A percentile compares a stretch with the other conserved stretches of the same genome.
These are phyloP conservation scores for Jordanella pulchra DNA, from an alignment of 2,797 vertebrate genomes.

Conservation along the genomic window DNA sequence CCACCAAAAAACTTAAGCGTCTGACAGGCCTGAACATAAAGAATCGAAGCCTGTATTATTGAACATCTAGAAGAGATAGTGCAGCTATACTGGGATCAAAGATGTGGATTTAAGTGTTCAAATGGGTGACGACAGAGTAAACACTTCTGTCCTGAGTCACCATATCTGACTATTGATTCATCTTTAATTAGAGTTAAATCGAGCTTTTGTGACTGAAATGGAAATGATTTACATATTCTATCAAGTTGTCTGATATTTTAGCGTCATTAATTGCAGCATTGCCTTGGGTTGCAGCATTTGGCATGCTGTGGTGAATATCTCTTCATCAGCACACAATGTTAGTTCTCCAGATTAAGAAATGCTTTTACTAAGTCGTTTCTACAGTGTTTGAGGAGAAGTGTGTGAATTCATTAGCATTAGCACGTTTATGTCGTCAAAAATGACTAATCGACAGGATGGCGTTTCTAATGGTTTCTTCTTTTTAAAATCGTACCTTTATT, in stretches of 20 bases:
- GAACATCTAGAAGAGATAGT: neutral
- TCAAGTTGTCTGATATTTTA: neutral
- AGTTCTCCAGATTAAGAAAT: neutral
- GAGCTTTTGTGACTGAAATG: neutral
- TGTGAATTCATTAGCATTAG: neutral
- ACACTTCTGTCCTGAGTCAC: neutral
- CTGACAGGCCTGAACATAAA: neutral
- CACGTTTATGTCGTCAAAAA: too few species aligned
- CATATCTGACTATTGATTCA: neutral
- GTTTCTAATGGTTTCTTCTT: too few species aligned
- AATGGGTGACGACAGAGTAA: neutral
- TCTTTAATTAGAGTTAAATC: neutral
- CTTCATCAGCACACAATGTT: neutral
- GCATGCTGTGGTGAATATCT: neutral
- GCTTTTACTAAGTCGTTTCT: neutral
- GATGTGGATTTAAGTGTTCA: neutral
- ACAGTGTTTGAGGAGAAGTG: neutral
- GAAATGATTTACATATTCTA: too few species aligned
- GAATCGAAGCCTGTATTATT: neutral
- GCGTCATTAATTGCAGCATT: too few species aligned
- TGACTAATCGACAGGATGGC: too few species aligned
- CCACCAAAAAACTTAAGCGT: neutral
- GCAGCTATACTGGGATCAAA: neutral
- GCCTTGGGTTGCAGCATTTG: neutral
- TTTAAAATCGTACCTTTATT: too few species aligned